Conservation (phyloP, 2,797 vertebrate genomes). For the Basileuterus tristriatus region DNA sequence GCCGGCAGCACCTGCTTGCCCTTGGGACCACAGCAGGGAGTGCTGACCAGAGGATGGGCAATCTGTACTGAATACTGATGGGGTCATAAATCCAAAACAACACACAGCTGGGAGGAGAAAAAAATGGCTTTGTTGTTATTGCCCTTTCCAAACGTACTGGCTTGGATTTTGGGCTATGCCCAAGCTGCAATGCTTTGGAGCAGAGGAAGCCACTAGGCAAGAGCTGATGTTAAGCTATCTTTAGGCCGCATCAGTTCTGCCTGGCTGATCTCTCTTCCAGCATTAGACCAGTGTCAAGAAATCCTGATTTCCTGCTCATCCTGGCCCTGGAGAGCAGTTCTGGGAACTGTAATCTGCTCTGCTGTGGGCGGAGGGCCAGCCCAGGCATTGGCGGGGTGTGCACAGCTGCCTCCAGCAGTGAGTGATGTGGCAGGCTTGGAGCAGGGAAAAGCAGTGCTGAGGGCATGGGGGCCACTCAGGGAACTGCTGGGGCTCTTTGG, state of each 20-base stretch:
- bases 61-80: not conserved
- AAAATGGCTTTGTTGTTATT: not conserved
- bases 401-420: not conserved
- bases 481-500: not conserved
- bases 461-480: rapidly evolving
- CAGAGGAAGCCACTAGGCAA: not conserved
- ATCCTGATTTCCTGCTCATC: not conserved
- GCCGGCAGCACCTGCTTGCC: not conserved
- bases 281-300: not conserved
- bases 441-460: not conserved
- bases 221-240: slow-evolving; percentile 5
- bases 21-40: not conserved
- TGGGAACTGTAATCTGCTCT: not conserved
- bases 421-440: rapidly evolving
- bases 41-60: rapidly evolving
- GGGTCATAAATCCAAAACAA: not conserved
- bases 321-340: not conserved
- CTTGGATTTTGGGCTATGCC: not conserved
- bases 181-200: not conserved
- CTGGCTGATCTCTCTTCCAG: not conserved
- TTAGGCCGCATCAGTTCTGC: not conserved
- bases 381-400: rapidly evolving
- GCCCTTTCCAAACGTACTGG: not conserved
- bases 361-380: not conserved
- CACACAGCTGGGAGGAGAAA: not conserved